Evolutionary conservation across 2,113 vertebrate genomes (phyloP).

Genomic region (Falcunculus frontatus): DNA sequence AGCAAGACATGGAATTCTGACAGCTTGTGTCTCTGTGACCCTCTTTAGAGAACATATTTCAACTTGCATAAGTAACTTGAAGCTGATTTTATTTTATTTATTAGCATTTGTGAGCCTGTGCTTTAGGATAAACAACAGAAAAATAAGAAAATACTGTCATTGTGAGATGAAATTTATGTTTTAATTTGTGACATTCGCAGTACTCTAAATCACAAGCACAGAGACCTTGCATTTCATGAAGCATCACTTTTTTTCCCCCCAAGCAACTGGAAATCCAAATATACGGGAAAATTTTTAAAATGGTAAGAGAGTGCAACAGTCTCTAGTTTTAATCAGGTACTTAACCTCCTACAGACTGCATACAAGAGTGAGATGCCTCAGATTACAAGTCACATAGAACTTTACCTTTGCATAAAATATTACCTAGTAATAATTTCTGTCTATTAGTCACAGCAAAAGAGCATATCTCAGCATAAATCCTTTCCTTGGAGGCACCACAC

Average conservation of each 20-base stretch:
- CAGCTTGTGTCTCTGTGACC: not conserved
- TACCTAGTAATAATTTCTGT: not conserved
- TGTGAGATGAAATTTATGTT: not conserved
- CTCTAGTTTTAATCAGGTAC: not conserved
- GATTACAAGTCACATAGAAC: not conserved
- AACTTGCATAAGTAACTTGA: not conserved
- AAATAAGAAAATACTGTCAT: not conserved
- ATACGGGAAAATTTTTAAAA: not conserved
- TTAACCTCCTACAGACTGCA: not conserved
- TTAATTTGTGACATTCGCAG: not conserved
- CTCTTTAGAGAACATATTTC: slow-evolving; percentile 23
- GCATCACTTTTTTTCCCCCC: rapidly evolving
- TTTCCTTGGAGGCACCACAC: not conserved
- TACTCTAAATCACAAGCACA: not conserved
- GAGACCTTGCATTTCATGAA: not conserved
- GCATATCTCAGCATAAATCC: not conserved
- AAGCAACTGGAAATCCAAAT: not conserved
- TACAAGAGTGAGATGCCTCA: not conserved
- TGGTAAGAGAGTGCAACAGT: not conserved
- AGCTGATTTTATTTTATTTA: not conserved
- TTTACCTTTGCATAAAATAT: not conserved
- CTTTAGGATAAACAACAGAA: not conserved
- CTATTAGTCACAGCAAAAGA: not conserved
- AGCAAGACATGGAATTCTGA: not conserved
- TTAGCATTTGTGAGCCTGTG: not conserved